These are phyloP conservation scores for Achlya flavicornis DNA, from an alignment of 2,888 invertebrate species.

Conservation along the genomic window DNA sequence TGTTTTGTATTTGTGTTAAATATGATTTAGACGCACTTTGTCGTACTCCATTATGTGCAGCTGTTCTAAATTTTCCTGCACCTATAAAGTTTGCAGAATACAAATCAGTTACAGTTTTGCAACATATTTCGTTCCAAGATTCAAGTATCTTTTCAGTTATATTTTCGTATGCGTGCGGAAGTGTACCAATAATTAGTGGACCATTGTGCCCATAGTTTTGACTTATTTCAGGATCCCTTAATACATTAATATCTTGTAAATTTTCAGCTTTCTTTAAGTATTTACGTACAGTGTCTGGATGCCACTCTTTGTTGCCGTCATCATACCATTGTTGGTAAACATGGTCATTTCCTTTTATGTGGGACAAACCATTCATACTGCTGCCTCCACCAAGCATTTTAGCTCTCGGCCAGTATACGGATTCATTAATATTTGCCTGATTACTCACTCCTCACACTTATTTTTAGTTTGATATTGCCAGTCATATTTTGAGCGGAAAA, in stretches of 20 bases:
- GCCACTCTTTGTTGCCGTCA: constrained; percentile 18
- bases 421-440: constrained; percentile 78
- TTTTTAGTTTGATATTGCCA: constrained; percentile 94
- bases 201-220: constrained; percentile 19
- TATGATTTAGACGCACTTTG: constrained; percentile 21
- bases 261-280: constrained; percentile 20
- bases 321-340: constrained; percentile 77
- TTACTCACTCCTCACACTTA: constrained; percentile 86
- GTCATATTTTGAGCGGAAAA: constrained; percentile 80
- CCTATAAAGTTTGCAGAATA: constrained; percentile 13
- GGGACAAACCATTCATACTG: constrained; percentile 79
- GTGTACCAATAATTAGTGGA: constrained; percentile 16
- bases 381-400: constrained; percentile 83
- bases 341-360: constrained; percentile 70
- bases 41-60: constrained; percentile 3
- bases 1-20: constrained; percentile 18
- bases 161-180: constrained; percentile 13
- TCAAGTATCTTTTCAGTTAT: not conserved
- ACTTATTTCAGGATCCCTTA: constrained; percentile 2
- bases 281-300: constrained; percentile 10
- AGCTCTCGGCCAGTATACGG: constrained; percentile 81
- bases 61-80: constrained; percentile 10
- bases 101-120: constrained; percentile 4
- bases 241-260: constrained; percentile 15
- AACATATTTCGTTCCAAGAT: constrained; percentile 8